Conservation (phyloP, 2,113 vertebrate species). For the Triplophysa rosa region DNA sequence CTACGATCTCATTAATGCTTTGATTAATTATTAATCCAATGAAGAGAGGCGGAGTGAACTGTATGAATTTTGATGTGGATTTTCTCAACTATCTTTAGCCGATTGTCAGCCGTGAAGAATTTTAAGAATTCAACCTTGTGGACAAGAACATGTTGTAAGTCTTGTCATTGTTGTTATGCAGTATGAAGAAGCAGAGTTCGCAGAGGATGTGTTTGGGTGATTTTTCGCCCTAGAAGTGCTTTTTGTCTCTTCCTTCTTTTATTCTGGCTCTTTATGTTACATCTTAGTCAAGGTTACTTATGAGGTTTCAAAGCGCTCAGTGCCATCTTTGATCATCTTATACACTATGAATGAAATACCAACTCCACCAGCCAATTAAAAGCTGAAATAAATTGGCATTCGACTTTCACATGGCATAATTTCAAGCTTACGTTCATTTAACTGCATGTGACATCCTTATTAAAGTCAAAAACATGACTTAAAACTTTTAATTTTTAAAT, state of each 20-base stretch:
- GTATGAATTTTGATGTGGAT: conserved; percentile 35
- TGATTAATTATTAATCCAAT: conserved; percentile 51
- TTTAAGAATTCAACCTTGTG: conserved; percentile 12
- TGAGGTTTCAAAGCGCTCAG: background rate
- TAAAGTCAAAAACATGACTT: too few species aligned
- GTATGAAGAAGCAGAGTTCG: background rate
- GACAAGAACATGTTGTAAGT: background rate
- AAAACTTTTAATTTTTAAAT: too few species aligned
- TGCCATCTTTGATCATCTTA: conserved; percentile 5
- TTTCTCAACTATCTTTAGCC: conserved; percentile 7
- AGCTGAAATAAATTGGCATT: background rate
- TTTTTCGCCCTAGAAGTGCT: background rate
- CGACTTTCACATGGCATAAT: background rate
- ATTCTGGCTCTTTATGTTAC: background rate
- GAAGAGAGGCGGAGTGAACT: conserved; percentile 14
- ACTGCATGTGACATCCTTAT: too few species aligned
- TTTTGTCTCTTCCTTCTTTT: background rate
- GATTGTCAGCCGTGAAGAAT: background rate
- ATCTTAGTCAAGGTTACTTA: background rate
- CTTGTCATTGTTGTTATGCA: background rate
- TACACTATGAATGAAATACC: background rate
- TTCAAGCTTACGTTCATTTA: background rate
- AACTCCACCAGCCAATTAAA: background rate
- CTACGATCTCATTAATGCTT: conserved; percentile 46
- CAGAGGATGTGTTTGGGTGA: background rate